Percentiles rank a stretch among this genome's conserved stretches.
These are phyloP conservation scores for Lycorma delicatula DNA, from an alignment of 1,140 invertebrate genomes.

Conservation along the genomic window DNA sequence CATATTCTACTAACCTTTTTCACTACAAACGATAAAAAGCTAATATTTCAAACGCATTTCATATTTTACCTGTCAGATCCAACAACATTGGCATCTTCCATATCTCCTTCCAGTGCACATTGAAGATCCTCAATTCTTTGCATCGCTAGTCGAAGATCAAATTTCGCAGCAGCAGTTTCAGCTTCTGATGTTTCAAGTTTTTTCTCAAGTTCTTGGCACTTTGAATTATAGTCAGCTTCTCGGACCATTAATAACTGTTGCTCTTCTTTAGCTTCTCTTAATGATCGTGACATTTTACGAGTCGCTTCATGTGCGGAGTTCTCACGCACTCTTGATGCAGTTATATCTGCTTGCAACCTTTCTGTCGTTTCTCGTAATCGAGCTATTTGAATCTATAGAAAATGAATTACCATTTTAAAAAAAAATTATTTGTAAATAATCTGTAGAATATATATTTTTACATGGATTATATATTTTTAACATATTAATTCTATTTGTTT, in stretches of 20 bases:
- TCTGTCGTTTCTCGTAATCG: constrained; percentile 78
- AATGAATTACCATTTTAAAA: too few species aligned
- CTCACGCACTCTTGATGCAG: constrained; percentile 58
- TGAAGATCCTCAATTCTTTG: constrained; percentile 79
- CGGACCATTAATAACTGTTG: constrained; percentile 50
- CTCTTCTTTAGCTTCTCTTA: constrained; percentile 66
- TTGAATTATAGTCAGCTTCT: constrained; percentile 61
- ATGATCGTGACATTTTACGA: constrained; percentile 55
- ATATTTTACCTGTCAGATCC: constrained; percentile 14
- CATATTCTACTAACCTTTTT: too few species aligned
- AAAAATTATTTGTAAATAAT: too few species aligned
- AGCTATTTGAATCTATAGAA: constrained; percentile 55
- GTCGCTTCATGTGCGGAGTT: constrained; percentile 63
- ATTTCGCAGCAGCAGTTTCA: constrained; percentile 48
- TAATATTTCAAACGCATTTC: too few species aligned
- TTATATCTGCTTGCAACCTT: constrained; percentile 63
- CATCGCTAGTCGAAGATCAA: constrained; percentile 69
- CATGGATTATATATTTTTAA: too few species aligned
- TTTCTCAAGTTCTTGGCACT: constrained; percentile 59
- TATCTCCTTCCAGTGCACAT: constrained; percentile 68
- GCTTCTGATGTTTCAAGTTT: constrained; percentile 54
- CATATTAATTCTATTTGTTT: too few species aligned
- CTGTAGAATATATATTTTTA: too few species aligned
- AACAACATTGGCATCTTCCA: constrained; percentile 46
- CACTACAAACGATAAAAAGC: too few species aligned